Conservation (phyloP, 2,113 vertebrate species). For the Tamias sibiricus region DNA sequence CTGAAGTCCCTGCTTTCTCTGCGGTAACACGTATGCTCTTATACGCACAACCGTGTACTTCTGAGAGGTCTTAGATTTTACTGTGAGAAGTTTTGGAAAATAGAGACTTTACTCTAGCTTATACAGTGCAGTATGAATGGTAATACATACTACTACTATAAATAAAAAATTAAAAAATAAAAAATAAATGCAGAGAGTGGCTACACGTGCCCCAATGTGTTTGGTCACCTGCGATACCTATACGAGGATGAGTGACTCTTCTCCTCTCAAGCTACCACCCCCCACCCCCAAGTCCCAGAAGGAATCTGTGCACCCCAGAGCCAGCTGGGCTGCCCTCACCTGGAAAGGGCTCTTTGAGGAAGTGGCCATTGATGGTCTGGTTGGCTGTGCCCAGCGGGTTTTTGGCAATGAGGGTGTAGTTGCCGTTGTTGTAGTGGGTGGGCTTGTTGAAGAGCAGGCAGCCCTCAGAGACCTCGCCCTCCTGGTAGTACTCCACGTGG, state of each 20-base stretch:
- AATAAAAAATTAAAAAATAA: too few relatives aligned
- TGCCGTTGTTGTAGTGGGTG: slow-evolving; percentile 97
- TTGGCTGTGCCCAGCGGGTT: slow-evolving; percentile 94
- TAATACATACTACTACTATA: too few relatives aligned
- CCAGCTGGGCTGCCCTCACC: slow-evolving; percentile 79
- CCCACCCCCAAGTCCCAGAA: fast-evolving
- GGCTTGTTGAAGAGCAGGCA: slow-evolving; percentile 97
- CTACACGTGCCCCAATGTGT: fast-evolving
- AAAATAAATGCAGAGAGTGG: fast-evolving
- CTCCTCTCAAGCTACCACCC: neutral
- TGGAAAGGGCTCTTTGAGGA: slow-evolving; percentile 92
- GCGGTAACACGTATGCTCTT: fast-evolving
- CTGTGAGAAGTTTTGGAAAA: neutral
- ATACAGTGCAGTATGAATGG: too few relatives aligned
- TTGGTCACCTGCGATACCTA: fast-evolving
- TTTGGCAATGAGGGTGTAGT: slow-evolving; percentile 96
- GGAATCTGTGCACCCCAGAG: fast-evolving
- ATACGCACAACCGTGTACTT: neutral
- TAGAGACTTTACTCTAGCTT: neutral
- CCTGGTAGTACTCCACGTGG: slow-evolving; percentile 92
- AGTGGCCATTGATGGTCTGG: slow-evolving; percentile 96
- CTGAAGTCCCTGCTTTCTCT: neutral
- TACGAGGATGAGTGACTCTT: fast-evolving
- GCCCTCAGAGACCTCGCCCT: slow-evolving; percentile 95
- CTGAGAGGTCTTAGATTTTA: neutral